Percentiles rank a stretch among this genome's conserved stretches.
Evolutionary conservation across 2,797 vertebrate genomes (phyloP).

Genomic region (Enteromius viviparus): DNA sequence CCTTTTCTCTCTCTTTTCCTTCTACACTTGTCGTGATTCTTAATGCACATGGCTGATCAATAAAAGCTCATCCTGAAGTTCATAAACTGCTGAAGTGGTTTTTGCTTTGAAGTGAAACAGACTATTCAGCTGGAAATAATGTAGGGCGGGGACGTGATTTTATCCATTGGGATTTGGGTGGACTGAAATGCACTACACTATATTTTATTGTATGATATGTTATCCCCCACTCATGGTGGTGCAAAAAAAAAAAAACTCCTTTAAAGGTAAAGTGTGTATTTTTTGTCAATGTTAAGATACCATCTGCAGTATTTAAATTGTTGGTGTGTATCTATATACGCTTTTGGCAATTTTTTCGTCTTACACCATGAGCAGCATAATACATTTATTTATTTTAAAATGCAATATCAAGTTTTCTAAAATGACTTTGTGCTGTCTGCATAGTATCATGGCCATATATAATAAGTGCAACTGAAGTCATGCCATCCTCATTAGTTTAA

Average conservation of each 20-base stretch:
- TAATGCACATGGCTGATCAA: slow-evolving; percentile 71
- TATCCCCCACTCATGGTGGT: background rate
- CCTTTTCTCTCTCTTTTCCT: slow-evolving; percentile 35
- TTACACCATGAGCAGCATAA: background rate
- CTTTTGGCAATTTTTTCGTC: background rate
- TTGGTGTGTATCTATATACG: background rate
- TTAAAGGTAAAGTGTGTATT: background rate
- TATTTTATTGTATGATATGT: slow-evolving; percentile 2
- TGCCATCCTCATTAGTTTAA: background rate
- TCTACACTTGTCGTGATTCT: slow-evolving; percentile 53
- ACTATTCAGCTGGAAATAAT: slow-evolving; percentile 15
- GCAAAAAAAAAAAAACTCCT: background rate
- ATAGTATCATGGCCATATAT: background rate
- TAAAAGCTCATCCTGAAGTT: slow-evolving; percentile 73
- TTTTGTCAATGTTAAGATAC: background rate
- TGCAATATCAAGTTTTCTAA: background rate
- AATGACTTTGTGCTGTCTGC: background rate
- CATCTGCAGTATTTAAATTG: background rate
- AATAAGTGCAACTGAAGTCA: background rate
- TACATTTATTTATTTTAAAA: background rate
- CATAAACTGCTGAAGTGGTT: slow-evolving; percentile 71
- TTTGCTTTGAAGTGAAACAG: slow-evolving; percentile 61
- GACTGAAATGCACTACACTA: slow-evolving; percentile 1
- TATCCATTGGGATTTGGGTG: slow-evolving; percentile 26
- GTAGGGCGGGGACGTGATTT: slow-evolving; percentile 11